Conservation (phyloP, 2,888 invertebrate species). For the Drymonia ruficornis region DNA sequence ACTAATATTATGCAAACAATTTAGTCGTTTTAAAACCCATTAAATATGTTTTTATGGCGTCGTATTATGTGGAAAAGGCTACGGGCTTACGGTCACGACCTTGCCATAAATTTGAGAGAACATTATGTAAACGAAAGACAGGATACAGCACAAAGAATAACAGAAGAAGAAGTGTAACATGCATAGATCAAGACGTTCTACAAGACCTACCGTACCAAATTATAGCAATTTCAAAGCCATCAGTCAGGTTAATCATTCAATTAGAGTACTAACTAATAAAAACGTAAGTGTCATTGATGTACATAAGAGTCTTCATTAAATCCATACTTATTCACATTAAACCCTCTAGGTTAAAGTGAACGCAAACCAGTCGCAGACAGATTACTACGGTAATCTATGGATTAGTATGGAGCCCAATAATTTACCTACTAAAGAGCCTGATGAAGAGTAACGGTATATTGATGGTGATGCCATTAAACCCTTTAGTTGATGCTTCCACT, state of each 20-base stretch:
- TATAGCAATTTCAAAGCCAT: too few species aligned
- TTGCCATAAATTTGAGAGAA: neutral
- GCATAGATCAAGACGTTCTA: too few species aligned
- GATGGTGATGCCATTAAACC: slow-evolving; percentile 19
- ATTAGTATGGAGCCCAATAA: slow-evolving; percentile 48
- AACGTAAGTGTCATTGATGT: neutral
- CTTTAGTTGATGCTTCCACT: slow-evolving; percentile 14
- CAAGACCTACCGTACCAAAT: too few species aligned
- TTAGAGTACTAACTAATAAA: neutral
- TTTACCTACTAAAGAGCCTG: slow-evolving; percentile 57
- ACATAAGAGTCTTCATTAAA: too few species aligned
- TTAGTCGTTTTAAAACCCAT: slow-evolving; percentile 4
- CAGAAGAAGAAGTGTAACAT: too few species aligned
- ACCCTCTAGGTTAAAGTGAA: slow-evolving; percentile 58
- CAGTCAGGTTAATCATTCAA: too few species aligned
- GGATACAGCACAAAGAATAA: too few species aligned
- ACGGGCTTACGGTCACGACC: neutral
- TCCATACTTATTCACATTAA: slow-evolving; percentile 35
- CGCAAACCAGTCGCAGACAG: slow-evolving; percentile 52
- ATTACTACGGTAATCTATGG: slow-evolving; percentile 49
- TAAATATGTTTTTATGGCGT: slow-evolving; percentile 4
- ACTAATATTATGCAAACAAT: neutral
- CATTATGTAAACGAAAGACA: neutral
- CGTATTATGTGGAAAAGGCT: neutral
- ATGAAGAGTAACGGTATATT: slow-evolving; percentile 51